Conservation (phyloP, 2,113 vertebrate genomes). For the Ariopsis seemanni region DNA sequence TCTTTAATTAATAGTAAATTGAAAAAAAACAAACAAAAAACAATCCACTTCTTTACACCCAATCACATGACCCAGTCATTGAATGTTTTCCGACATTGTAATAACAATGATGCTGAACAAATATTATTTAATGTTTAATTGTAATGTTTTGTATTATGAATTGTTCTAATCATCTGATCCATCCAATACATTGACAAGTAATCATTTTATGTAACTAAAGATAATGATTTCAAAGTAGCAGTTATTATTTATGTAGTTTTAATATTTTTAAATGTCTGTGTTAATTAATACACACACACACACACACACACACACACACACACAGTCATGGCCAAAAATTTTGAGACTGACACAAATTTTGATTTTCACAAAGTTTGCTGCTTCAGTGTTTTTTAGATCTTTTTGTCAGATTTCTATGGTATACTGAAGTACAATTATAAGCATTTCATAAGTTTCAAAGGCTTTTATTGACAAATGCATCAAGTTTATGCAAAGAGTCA, state of each 20-base stretch:
- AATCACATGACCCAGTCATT: neutral
- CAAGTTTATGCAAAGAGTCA: too few species aligned
- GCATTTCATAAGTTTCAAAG: too few species aligned
- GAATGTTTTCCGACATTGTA: neutral
- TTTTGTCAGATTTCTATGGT: too few species aligned
- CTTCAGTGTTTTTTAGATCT: too few species aligned
- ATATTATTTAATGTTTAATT: neutral
- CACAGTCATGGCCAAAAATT: neutral
- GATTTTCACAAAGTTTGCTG: too few species aligned
- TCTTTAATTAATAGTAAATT: neutral
- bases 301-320: too few species aligned
- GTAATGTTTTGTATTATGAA: neutral
- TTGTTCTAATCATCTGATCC: neutral
- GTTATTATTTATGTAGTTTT: neutral
- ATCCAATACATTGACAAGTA: neutral
- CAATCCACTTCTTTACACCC: neutral
- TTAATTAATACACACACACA: neutral
- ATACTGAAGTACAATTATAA: too few species aligned
- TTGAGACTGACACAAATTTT: too few species aligned
- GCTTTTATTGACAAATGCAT: too few species aligned
- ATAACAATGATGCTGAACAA: neutral
- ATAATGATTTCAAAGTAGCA: neutral
- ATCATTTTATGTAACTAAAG: neutral
- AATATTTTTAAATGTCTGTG: neutral
- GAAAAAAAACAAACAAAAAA: neutral